These are phyloP conservation scores for Drosophila pachea DNA, from an alignment of 1,140 invertebrate genomes.

Conservation along the genomic window DNA sequence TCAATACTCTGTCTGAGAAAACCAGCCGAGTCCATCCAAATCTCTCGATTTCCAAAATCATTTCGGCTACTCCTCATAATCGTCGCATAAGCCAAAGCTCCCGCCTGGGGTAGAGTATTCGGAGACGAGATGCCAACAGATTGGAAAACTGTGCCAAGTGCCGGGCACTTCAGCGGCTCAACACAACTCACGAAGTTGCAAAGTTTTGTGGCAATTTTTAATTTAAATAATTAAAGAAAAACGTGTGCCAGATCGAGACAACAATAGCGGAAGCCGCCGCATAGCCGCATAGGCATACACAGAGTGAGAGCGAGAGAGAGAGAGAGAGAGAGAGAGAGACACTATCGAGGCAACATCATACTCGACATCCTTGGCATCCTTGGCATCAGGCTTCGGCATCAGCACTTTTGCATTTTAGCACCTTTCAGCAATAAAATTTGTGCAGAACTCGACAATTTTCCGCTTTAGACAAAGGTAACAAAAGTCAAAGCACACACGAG, in stretches of 20 bases:
- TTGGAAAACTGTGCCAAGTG: conserved; percentile 73
- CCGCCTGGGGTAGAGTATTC: not conserved
- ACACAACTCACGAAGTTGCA: conserved; percentile 25
- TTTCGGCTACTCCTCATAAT: too few relatives aligned
- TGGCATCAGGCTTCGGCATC: conserved; percentile 51
- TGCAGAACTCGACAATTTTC: conserved; percentile 73
- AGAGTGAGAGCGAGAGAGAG: not conserved
- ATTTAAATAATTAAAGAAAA: conserved; percentile 72
- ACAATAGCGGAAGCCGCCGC: conserved; percentile 16
- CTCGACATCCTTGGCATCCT: conserved; percentile 47
- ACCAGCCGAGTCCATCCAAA: not conserved
- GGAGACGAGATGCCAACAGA: conserved; percentile 44
- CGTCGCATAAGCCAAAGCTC: not conserved
- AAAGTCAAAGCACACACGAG: conserved; percentile 36
- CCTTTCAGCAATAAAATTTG: conserved; percentile 77
- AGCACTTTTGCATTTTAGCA: conserved; percentile 74
- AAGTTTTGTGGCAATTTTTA: conserved; percentile 60
- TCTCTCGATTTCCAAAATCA: too few relatives aligned
- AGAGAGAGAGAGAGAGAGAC: not conserved
- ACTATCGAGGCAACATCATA: conserved; percentile 14
- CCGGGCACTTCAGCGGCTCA: conserved; percentile 22
- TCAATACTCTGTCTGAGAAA: not conserved
- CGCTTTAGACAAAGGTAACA: conserved; percentile 71
- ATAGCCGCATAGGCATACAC: not conserved
- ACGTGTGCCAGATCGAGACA: conserved; percentile 12